Evolutionary conservation across 2,113 vertebrate species (phyloP).

Genomic region (Psophia crepitans): DNA sequence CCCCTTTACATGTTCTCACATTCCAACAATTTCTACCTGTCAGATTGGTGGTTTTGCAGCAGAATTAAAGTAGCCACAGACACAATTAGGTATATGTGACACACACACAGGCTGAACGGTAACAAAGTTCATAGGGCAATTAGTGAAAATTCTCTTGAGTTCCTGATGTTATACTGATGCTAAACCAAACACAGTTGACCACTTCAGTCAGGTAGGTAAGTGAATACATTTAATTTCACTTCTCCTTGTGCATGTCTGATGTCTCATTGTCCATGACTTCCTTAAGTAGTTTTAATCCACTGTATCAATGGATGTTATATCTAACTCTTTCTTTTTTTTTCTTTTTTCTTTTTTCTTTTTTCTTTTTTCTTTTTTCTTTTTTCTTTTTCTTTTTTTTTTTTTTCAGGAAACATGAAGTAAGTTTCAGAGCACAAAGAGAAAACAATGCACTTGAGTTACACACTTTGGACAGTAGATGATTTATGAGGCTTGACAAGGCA

Average conservation of each 20-base stretch:
- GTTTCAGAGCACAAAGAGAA: neutral
- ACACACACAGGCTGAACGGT: neutral
- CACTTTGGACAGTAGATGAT: neutral
- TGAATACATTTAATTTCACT: neutral
- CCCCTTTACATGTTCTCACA: neutral
- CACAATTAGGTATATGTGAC: neutral
- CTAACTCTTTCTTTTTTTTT: no score
- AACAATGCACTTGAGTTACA: neutral
- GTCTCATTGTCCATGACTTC: neutral
- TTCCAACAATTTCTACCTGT: neutral
- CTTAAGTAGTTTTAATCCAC: neutral
- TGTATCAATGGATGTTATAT: neutral
- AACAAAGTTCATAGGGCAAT: neutral
- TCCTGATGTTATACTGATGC: neutral
- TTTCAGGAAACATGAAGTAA: neutral
- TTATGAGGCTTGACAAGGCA: conserved; percentile 43
- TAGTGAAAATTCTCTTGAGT: neutral
- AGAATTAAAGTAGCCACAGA: neutral
- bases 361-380: no score
- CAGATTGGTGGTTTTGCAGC: neutral
- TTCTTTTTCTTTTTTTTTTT: neutral
- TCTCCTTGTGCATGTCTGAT: neutral
- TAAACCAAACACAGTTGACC: neutral
- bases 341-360: neutral
- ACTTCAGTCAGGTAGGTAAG: neutral